Base-by-base conservation (phyloP, 2,797 vertebrate species). In the Acanthurus tractus region DNA sequence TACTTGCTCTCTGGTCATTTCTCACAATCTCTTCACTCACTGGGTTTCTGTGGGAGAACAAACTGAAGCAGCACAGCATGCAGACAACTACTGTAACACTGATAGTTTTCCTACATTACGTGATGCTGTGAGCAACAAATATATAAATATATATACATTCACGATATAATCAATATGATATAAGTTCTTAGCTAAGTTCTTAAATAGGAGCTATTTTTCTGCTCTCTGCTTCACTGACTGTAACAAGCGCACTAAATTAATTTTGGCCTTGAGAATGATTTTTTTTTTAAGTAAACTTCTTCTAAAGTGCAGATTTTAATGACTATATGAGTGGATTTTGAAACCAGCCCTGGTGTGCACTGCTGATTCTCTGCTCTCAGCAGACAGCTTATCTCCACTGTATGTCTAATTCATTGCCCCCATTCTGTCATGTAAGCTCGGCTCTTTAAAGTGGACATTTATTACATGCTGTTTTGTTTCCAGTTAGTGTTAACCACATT, bases 401-500 rank as follows among this genome's bases (percentile, higher is more conserved):
- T 86, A 92, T 90, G 79, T 85, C 82, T 92, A 88, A 91, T 90
- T 90, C 86, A 91, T 85, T 87, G 82, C 56, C 89, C 92, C 63
- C 88, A 90, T 93, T 92, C 89, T 88, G 88, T 91, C 92, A 87
- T 67, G 79, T 81, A 66, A 63, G 70, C 63, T 66, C 0, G 10
- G 50, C 72, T 78, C 59, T 88, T 87, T 86, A 81, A 82, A 92
- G 85, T 80, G 86, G 87, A 89, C 90, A 69, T 92, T 89, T 86
- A 88, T 87, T 90, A 82, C 88, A 86, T 81, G 80, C 88, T 90
- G 88, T 90, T 90, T 92, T 93, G 90, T 92, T 91, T 89, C 83
- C 86, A 90, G 85, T 91, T 91, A 91, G 88, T 80, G 83, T 90
- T 89, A 86, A 91, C 87, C 91, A 90, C 86, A 86, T 91, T 92